These are phyloP conservation scores for Platanista minor DNA, from an alignment of 2,113 vertebrate species.

Conservation along the genomic window DNA sequence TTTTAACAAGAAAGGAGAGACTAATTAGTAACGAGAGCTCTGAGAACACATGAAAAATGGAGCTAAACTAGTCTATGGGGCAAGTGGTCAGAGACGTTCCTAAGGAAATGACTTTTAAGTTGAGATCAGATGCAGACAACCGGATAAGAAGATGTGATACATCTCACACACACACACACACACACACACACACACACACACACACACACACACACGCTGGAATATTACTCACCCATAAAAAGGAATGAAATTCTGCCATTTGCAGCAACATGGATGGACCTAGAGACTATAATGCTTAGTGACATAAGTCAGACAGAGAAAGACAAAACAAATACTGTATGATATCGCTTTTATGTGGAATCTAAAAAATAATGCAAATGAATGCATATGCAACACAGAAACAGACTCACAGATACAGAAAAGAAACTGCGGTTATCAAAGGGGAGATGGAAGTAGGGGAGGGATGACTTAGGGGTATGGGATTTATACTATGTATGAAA, in stretches of 20 bases:
- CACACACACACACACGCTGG: neutral
- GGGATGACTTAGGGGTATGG: too few species aligned
- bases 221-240: neutral
- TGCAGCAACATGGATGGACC: neutral
- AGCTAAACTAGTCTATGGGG: neutral
- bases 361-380: neutral
- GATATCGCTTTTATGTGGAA: neutral
- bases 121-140: neutral
- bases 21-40: neutral
- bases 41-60: neutral
- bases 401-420: neutral
- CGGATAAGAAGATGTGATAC: neutral
- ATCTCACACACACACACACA: too few species aligned
- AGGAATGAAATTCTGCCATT: neutral
- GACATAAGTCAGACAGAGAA: neutral
- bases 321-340: neutral
- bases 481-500: neutral
- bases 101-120: neutral
- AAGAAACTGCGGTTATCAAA: neutral
- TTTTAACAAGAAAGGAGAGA: neutral
- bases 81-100: neutral
- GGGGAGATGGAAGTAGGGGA: neutral
- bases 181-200: neutral
- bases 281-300: neutral
- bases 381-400: neutral